Conservation (phyloP, 2,113 vertebrate species). For the Montifringilla adamsi region DNA sequence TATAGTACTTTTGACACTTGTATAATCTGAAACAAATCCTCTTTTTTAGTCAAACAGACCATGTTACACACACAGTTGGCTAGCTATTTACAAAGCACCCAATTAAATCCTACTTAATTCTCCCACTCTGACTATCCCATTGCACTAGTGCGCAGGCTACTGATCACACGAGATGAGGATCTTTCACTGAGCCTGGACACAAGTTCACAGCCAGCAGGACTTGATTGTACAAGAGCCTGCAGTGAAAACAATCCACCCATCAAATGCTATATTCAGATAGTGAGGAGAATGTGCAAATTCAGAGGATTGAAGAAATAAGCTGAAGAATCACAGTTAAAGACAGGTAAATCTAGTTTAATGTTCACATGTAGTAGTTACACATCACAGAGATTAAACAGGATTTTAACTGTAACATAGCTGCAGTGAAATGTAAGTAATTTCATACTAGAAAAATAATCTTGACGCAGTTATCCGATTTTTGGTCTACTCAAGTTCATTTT, state of each 20-base stretch:
- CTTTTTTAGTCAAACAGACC: constrained; percentile 71
- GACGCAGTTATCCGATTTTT: constrained; percentile 74
- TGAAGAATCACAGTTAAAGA: constrained; percentile 76
- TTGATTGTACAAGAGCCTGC: neutral
- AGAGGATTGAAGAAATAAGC: constrained; percentile 71
- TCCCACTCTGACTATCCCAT: constrained; percentile 67
- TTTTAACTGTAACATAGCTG: constrained; percentile 74
- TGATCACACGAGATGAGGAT: constrained; percentile 54
- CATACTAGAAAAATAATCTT: constrained; percentile 80
- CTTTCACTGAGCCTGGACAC: constrained; percentile 22
- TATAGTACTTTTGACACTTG: constrained; percentile 69
- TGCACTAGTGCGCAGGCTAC: constrained; percentile 40
- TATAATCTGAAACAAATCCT: constrained; percentile 77
- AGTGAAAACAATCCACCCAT: neutral
- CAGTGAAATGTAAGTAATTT: constrained; percentile 71
- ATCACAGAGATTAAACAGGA: constrained; percentile 78
- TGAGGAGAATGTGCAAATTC: neutral
- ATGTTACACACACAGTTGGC: constrained; percentile 72
- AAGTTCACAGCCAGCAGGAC: neutral
- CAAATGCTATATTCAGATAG: neutral
- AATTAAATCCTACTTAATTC: constrained; percentile 82
- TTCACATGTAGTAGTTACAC: constrained; percentile 81
- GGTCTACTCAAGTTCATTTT: constrained; percentile 74
- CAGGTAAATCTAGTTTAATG: constrained; percentile 82
- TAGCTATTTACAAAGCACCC: constrained; percentile 77